Conservation (phyloP, 2,888 invertebrate species). For the Aphelenchoides bicaudatus region DNA sequence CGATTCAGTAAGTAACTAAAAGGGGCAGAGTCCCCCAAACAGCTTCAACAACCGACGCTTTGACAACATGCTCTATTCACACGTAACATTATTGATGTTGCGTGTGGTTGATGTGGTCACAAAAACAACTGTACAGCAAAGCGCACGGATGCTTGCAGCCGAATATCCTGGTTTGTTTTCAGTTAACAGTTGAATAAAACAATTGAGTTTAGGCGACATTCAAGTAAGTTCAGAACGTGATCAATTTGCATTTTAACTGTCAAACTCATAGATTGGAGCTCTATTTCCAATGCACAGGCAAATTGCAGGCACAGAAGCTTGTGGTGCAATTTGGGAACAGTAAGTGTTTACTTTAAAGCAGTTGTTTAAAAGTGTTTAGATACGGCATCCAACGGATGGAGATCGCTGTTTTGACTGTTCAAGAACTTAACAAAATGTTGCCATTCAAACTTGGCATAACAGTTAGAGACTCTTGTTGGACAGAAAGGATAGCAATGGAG, state of each 20-base stretch:
- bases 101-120: constrained; percentile 57
- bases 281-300: constrained; percentile 59
- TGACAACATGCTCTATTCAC: constrained; percentile 15
- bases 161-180: constrained; percentile 58
- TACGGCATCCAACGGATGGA: constrained; percentile 73
- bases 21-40: no score
- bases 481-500: constrained; percentile 74
- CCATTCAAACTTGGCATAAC: constrained; percentile 67
- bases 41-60: neutral
- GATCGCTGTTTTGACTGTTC: constrained; percentile 64
- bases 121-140: constrained; percentile 58
- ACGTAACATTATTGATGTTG: constrained; percentile 38
- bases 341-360: no score
- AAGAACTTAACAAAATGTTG: constrained; percentile 68
- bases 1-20: neutral
- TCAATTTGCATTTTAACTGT: no score
- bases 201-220: no score
- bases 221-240: constrained; percentile 46
- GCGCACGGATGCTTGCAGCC: constrained; percentile 56
- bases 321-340: no score
- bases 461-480: constrained; percentile 74
- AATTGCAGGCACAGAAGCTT: constrained; percentile 47
- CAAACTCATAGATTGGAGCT: constrained; percentile 58
- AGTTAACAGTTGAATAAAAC: no score
- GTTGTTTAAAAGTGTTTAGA: no score